Evolutionary conservation across 2,113 vertebrate genomes (phyloP), one percentile per base, ranked within the genome.

Genomic region (Carlito syrichta): DNA sequence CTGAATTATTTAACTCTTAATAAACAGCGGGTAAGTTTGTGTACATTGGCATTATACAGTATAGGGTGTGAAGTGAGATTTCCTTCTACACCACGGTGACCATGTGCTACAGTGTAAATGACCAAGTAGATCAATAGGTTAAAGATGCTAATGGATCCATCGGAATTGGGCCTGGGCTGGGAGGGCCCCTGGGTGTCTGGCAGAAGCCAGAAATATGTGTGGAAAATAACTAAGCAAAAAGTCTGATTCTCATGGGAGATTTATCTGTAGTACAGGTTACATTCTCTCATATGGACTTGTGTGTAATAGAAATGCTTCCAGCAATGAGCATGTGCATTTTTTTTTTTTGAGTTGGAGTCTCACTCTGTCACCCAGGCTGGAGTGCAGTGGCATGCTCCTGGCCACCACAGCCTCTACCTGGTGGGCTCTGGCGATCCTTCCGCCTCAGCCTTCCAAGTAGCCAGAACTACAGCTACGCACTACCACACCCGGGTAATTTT

Each of bases 191-290:
- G 81, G 85, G 58, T 73, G 23, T 91, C 66, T 52, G 85, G 35
- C 43, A 94, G 62, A 79, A 92, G 86, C 43, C 63, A 82, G 69
- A 45, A 90, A 95, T 86, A 94, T 23, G 38, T 45, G 8, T 11
- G 45, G 40, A 43, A 79, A 74, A 92, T 8, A 73, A 93, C 40
- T 68, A 25, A 45, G 76, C 58, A 23, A 68, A 82, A 90, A 1
- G 3, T 8, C 32, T 32, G 50, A 83, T 62, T 5, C 52, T 17
- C 38, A 0, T 0, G 25, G 66, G 91, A 48, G 32, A 43, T 1
- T 66, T 66, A 60, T 19, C 45, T n/a, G 43, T 9, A 0, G 14
- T 1, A 3, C 8, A 2, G 0, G 8, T 32, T 27, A 0, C 5
- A 0, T 43, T 62, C 14, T 30, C 35, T 40, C 20, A 14, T 79